Percentiles rank a stretch among this genome's conserved stretches.
phyloP scores from a whole-genome alignment of 2,113 vertebrate genomes.

The Nicator chloris region DNA sequence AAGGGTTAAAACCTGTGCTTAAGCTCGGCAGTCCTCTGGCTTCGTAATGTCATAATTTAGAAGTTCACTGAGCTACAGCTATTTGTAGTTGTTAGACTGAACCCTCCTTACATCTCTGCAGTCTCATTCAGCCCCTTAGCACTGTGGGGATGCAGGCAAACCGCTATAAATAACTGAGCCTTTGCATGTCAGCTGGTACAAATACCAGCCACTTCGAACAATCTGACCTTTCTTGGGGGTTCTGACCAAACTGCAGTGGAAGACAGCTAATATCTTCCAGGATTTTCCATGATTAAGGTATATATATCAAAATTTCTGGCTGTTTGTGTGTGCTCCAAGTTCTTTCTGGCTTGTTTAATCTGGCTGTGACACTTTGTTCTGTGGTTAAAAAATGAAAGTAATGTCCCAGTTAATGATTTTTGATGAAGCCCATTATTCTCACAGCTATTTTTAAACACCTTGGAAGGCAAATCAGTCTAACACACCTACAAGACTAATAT shows the following conservation, averaged over 20 bases:
- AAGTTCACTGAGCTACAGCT: conserved; percentile 4
- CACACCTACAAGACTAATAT: conserved; percentile 56
- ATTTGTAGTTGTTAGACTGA: conserved; percentile 31
- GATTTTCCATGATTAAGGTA: conserved; percentile 20
- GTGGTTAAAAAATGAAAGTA: conserved; percentile 61
- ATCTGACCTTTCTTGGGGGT: conserved; percentile 52
- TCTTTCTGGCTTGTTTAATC: conserved; percentile 60
- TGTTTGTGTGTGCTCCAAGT: background rate
- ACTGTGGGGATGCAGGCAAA: background rate
- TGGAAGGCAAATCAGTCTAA: conserved; percentile 5
- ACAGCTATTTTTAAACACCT: conserved; percentile 51
- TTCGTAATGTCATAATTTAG: conserved; percentile 14
- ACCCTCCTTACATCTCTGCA: conserved; percentile 20
- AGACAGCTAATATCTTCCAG: conserved; percentile 11
- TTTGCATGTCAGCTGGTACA: conserved; percentile 49
- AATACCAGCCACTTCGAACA: conserved; percentile 42
- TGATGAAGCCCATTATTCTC: conserved; percentile 65
- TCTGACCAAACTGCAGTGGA: background rate
- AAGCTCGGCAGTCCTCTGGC: background rate
- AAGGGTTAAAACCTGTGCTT: background rate
- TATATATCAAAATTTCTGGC: background rate
- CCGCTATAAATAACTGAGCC: conserved; percentile 32
- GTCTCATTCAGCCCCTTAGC: conserved; percentile 26
- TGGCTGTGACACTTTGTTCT: conserved; percentile 56
- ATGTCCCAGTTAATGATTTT: conserved; percentile 47